Evolutionary conservation across 2,113 vertebrate genomes (phyloP), one percentile per base, ranked within the genome.

Genomic region (Cinclus mexicanus): DNA sequence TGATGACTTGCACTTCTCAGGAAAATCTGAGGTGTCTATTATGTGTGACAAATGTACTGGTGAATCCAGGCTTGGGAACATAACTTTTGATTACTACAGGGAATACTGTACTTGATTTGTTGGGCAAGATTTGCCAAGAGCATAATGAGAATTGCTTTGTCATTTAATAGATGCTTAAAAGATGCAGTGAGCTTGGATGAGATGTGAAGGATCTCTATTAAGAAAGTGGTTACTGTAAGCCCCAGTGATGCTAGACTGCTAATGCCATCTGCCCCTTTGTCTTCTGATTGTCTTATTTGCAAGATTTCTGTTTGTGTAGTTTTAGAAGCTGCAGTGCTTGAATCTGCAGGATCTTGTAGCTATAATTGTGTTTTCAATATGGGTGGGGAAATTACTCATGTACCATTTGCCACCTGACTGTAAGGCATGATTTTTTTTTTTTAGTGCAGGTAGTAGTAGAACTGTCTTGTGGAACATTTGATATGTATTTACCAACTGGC

Each of bases 81-180:
- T 49, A 69, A 90, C 33, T 90, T 95, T 80, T 92, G 53, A 82
- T 91, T 91, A 60, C 87, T 78, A 3, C 39, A 81, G 76, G 80
- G 76, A 87, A 78, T 74, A 68, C 44, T 63, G 1, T 70, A 61
- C 46, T 82, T 84, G 46, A 74, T 87, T 78, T 83, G 52, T 82
- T 82, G 83, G 60, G 82, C 44, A 14, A 91, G 19, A 37, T 70
- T 76, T 93, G 42, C 82, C 82, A 95, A 55, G 35, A 91, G 42
- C 56, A 67, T 82, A 68, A 57, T 65, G 57, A 74, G 55, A 91
- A 94, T 63, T 79, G 79, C 78, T 61, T 6, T 94, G 82, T 84
- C 46, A 55, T 88, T 94, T 74, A 72, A 83, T 61, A 94, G 70
- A 20, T 80, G 49, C 67, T 57, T 74, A 83, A 68, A 91, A 91